phyloP scores from a whole-genome alignment of 2,113 vertebrate species.

The Micromys minutus region DNA sequence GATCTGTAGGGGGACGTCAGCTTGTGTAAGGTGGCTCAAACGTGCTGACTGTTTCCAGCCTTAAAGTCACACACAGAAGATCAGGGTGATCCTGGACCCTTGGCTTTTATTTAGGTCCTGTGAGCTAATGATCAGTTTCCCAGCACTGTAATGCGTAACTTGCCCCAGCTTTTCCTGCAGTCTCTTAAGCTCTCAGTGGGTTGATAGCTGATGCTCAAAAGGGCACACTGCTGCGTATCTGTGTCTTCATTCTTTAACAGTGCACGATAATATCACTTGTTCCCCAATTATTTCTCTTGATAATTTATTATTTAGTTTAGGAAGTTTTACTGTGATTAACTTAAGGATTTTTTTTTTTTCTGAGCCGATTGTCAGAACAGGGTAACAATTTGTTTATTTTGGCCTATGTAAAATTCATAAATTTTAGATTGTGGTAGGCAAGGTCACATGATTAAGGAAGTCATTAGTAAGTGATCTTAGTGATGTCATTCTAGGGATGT shows the following conservation, averaged over 20 bases:
- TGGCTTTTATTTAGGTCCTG: constrained; percentile 50
- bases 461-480: constrained; percentile 25
- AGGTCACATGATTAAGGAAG: constrained; percentile 37
- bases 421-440: constrained; percentile 34
- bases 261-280: neutral
- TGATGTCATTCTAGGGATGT: neutral
- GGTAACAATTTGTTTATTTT: constrained; percentile 25
- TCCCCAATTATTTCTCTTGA: neutral
- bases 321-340: constrained; percentile 50
- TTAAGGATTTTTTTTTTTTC: neutral
- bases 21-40: constrained; percentile 37
- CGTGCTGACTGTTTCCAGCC: constrained; percentile 65
- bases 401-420: constrained; percentile 16
- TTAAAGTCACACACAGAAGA: constrained; percentile 19
- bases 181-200: neutral
- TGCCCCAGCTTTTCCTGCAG: neutral
- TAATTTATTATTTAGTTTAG: constrained; percentile 56
- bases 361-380: neutral
- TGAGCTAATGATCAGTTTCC: constrained; percentile 17
- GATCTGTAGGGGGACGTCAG: constrained; percentile 39
- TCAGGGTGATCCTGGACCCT: constrained; percentile 53
- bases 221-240: neutral
- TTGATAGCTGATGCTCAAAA: neutral
- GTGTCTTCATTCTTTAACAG: neutral
- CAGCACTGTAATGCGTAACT: neutral